Percentiles rank a stretch among this genome's conserved stretches.
Evolutionary conservation across 2,888 invertebrate genomes (phyloP).

Genomic region (Drepanosiphum platanoidis): DNA sequence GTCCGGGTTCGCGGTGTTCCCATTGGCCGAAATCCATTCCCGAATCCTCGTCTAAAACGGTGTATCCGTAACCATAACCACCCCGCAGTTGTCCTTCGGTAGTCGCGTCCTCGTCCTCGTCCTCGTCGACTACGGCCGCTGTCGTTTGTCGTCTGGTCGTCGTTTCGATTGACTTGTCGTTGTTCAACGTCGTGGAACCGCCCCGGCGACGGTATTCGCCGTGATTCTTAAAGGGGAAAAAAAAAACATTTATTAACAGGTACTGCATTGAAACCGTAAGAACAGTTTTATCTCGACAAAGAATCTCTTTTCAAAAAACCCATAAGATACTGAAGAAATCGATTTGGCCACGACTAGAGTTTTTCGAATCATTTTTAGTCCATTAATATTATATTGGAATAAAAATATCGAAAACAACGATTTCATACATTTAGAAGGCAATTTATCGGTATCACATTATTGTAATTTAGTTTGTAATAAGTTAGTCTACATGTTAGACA

Average conservation of each 20-base stretch:
- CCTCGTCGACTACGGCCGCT: not conserved
- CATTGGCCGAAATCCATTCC: slow-evolving; percentile 38
- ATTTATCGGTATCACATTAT: no score
- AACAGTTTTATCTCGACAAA: not conserved
- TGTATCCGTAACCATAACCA: slow-evolving; percentile 25
- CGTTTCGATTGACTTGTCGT: not conserved
- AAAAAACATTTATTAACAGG: not conserved
- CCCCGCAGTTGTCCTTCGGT: not conserved
- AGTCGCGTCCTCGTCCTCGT: not conserved
- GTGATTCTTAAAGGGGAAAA: not conserved
- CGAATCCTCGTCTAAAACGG: slow-evolving; percentile 13
- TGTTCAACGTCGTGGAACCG: not conserved
- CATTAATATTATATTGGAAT: no score
- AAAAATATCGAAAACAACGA: no score
- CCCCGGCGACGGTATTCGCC: not conserved
- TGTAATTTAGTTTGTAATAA: no score
- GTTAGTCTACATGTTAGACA: no score
- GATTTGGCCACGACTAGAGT: no score
- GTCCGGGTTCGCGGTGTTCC: slow-evolving; percentile 37
- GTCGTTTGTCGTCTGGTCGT: not conserved
- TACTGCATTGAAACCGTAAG: not conserved
- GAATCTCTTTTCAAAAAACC: no score
- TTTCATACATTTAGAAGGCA: no score
- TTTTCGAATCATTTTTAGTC: no score
- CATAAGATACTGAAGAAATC: no score